Conservation (phyloP, 2,113 vertebrate genomes). For the Stigmatopora argus region DNA sequence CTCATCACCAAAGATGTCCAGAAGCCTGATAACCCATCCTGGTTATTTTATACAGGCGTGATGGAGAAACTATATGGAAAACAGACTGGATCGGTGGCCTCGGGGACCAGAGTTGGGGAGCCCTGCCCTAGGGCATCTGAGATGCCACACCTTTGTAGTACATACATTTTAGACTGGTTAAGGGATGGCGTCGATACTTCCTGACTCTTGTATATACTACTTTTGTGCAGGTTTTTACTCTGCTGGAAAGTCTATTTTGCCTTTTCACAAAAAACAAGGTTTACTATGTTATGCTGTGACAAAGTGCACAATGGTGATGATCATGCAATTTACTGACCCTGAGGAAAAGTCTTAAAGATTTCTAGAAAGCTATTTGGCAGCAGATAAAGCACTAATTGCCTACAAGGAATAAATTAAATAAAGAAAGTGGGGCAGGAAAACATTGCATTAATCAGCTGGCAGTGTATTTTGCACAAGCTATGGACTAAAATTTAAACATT, state of each 20-base stretch:
- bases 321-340: neutral
- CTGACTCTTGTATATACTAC: too few species aligned
- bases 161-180: too few species aligned
- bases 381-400: constrained; percentile 48
- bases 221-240: neutral
- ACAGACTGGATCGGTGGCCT: too few species aligned
- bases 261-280: neutral
- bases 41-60: too few species aligned
- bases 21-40: too few species aligned
- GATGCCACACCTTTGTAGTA: too few species aligned
- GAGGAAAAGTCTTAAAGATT: constrained; percentile 14
- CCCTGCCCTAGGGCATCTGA: too few species aligned
- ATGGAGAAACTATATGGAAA: too few species aligned
- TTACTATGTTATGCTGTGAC: neutral
- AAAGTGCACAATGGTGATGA: neutral
- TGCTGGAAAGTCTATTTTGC: neutral
- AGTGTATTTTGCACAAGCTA: constrained; percentile 40
- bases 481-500: constrained; percentile 34
- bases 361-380: constrained; percentile 45
- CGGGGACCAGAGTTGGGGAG: too few species aligned
- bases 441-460: constrained; percentile 55
- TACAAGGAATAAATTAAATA: constrained; percentile 37
- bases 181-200: too few species aligned
- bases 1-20: too few species aligned
- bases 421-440: constrained; percentile 54